Evolutionary conservation across 2,797 vertebrate genomes (phyloP), one percentile per base, ranked within the genome.

Genomic region (Prunella strophiata): DNA sequence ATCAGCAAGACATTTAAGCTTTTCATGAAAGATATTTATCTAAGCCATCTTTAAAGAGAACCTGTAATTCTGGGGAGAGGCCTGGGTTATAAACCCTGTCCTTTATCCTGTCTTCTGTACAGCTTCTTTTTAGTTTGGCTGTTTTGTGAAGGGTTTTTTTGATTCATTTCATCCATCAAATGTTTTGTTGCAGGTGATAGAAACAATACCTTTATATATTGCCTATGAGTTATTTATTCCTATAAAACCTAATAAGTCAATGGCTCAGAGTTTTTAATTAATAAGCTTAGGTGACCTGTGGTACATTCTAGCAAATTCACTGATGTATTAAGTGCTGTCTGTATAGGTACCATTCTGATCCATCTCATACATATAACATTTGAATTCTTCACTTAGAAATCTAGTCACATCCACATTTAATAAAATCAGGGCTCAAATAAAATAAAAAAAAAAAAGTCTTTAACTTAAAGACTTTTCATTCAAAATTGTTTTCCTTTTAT

Each of bases 1-100:
- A 96, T 95, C 94, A 94, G 67, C 67, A 52, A 91, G 93, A 86
- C 88, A 88, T 91, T 95, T 94, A 91, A 94, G 86, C 88, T 95
- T 94, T 95, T 87, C 90, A 43, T 82, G 80, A 82, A 79, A 79
- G 89, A 58, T 84, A 94, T 95, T 96, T 95, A 88, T 88, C 90
- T 94, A 90, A 70, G 90, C 32, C 26, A 57, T 88, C 85, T 90
- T 91, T 94, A 91, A 91, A 90, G 71, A 67, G 51, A 85, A 47
- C 67, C 40, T 93, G 3, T 67, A 79, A 90, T 91, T 95, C 70
- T 93, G 77, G 20, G 52, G 36, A 71, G 67, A 90, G 45, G 55
- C 30, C 51, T 94, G 62, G 54, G 54, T 88, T 88, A 20, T 22
- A 95, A 93, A 68, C 55, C 38, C 52, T 67, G 16, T 54, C 38